Evolutionary conservation across 2,113 vertebrate species (phyloP).

Genomic region (Anseranas semipalmata): DNA sequence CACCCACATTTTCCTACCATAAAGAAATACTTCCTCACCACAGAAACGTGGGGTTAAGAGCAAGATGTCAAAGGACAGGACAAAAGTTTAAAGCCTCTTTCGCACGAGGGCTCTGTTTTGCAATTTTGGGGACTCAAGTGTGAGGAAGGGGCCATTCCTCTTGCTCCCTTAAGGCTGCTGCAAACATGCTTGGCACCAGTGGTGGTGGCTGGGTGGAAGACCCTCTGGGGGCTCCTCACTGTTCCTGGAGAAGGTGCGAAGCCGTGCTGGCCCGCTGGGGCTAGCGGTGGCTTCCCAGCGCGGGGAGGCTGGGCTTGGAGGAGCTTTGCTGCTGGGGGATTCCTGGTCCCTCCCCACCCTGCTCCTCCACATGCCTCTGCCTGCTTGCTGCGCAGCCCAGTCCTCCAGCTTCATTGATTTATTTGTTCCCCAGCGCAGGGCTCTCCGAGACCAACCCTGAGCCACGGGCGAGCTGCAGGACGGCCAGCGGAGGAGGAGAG

Average conservation of each 20-base stretch:
- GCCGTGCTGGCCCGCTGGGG: rapidly evolving
- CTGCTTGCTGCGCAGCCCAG: rapidly evolving
- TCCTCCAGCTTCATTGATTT: not conserved
- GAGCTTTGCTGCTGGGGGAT: not conserved
- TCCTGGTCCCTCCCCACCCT: not conserved
- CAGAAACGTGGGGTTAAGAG: not conserved
- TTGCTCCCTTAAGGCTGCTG: rapidly evolving
- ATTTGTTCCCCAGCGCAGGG: not conserved
- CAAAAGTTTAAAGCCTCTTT: not conserved
- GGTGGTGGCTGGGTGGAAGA: not conserved
- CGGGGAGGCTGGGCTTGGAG: not conserved
- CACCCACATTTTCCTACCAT: not conserved
- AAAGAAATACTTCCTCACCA: not conserved
- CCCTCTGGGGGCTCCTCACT: rapidly evolving
- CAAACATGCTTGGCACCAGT: rapidly evolving
- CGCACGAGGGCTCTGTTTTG: not conserved
- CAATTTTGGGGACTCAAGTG: rapidly evolving
- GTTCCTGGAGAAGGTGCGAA: not conserved
- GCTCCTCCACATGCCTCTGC: not conserved
- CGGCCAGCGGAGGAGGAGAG: not conserved
- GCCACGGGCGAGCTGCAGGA: not conserved
- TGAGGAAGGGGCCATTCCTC: not conserved
- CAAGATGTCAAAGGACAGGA: not conserved
- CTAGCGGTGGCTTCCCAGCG: not conserved
- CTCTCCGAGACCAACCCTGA: not conserved